These are phyloP conservation scores for Lepus townsendii DNA, from an alignment of 2,797 vertebrate species.

Conservation along the genomic window DNA sequence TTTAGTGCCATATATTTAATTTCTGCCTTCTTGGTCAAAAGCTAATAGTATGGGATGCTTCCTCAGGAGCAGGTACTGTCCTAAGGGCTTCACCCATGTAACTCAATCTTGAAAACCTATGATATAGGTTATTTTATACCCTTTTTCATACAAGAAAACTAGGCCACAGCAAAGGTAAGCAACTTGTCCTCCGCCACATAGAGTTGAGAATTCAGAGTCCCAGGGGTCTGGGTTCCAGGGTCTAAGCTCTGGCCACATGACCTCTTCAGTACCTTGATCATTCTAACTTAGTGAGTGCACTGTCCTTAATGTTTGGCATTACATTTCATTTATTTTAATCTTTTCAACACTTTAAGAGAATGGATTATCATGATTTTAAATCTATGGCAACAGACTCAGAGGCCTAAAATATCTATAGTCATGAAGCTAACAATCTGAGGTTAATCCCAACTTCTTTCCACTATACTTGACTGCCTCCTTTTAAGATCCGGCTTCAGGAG, in stretches of 20 bases:
- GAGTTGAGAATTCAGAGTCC: neutral
- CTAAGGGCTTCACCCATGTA: neutral
- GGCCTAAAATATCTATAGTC: constrained; percentile 54
- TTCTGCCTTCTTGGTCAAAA: constrained; percentile 26
- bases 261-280: neutral
- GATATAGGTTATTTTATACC: neutral
- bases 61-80: neutral
- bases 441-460: constrained; percentile 52
- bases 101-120: constrained; percentile 44
- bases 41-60: neutral
- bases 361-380: constrained; percentile 50
- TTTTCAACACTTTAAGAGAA: constrained; percentile 25
- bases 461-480: neutral
- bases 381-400: constrained; percentile 33
- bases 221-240: neutral
- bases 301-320: neutral
- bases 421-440: constrained; percentile 46
- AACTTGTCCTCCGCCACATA: neutral
- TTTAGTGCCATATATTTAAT: neutral
- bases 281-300: neutral
- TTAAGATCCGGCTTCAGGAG: no score
- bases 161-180: constrained; percentile 47
- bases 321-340: constrained; percentile 46
- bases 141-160: constrained; percentile 45
- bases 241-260: neutral